A percentile compares a stretch with the other conserved stretches of the same genome.
phyloP scores from a whole-genome alignment of 1,140 invertebrate genomes.

The Hyposmocoma kahamanoa region DNA sequence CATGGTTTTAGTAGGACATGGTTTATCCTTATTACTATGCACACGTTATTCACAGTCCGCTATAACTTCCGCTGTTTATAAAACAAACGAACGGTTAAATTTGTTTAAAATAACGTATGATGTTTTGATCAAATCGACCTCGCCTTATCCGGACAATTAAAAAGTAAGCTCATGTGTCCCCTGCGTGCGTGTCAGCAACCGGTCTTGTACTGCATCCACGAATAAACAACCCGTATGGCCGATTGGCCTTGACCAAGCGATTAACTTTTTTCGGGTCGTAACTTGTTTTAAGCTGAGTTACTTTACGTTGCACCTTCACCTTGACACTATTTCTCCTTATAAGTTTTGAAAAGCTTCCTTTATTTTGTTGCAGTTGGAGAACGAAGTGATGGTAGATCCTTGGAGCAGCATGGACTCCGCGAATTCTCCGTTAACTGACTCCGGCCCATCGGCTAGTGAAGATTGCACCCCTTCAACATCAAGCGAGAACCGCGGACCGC shows the following conservation, averaged over 20 bases:
- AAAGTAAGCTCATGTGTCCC: no score
- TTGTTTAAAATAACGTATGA: no score
- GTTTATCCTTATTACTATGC: no score
- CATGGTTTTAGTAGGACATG: no score
- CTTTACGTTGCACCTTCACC: slow-evolving; percentile 25
- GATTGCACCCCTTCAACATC: slow-evolving; percentile 65
- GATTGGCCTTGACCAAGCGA: slow-evolving; percentile 39
- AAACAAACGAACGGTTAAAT: no score
- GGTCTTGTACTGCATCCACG: slow-evolving; percentile 19
- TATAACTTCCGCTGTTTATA: no score
- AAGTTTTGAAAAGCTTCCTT: slow-evolving; percentile 16
- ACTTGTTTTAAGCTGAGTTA: slow-evolving; percentile 31
- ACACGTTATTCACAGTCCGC: no score
- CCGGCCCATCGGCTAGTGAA: slow-evolving; percentile 64
- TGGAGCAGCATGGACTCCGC: slow-evolving; percentile 74
- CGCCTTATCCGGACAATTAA: no score
- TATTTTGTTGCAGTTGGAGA: slow-evolving; percentile 70
- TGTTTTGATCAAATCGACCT: no score
- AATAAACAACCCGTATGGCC: slow-evolving; percentile 21
- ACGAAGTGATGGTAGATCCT: slow-evolving; percentile 71
- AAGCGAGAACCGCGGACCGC: slow-evolving; percentile 41
- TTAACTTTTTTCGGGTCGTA: slow-evolving; percentile 28
- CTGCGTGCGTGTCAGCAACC: slow-evolving; percentile 2
- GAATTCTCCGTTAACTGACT: slow-evolving; percentile 69
- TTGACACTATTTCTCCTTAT: slow-evolving; percentile 29